Evolutionary conservation across 2,113 vertebrate genomes (phyloP), one percentile per base, ranked within the genome.

Genomic region (Xyliphius kryptos): DNA sequence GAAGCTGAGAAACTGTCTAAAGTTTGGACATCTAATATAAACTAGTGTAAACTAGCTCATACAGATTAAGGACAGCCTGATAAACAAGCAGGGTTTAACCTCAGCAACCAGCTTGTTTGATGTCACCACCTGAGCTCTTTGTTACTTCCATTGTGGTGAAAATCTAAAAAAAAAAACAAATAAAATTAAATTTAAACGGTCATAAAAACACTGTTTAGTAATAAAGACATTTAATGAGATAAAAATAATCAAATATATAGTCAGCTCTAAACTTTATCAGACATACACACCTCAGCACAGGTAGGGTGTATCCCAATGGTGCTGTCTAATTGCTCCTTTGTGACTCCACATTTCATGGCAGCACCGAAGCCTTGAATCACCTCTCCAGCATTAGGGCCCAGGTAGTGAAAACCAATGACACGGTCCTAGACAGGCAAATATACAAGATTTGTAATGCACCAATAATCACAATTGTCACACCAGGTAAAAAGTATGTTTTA

Each of bases 301-400:
- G 96, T 98, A 8, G 95, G 96, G 70, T 98, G 96, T 61, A 99
- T 99, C 36, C 95, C 96, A 36, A 97, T 91, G 11, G 95, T 97
- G 74, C 71, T 67, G 76, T 95, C 87, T 26, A 99, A 85, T 57
- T 87, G 83, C 26, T 90, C 91, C 60, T 98, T 99, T 2, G 93
- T 98, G 53, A 87, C 79, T 0, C 95, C 91, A 70, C 95, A 98
- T 69, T 98, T 99, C 81, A 98, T 97, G 52, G 96, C 94, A 1
- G 73, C 86, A 9, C 91, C 93, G 64, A 89, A 99, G 46, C 96
- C 96, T 47, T 99, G 96, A 3, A 92, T 98, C 61, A 99, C 82
- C 82, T 98, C 96, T 1, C 96, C 95, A 1, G 96, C 95, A 14
- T 95, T 99, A 0, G 96, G 96, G 14, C 95, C 96, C 50, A 99